These are phyloP conservation scores for Dasyprocta punctata DNA, from an alignment of 2,113 vertebrate genomes.

Conservation along the genomic window DNA sequence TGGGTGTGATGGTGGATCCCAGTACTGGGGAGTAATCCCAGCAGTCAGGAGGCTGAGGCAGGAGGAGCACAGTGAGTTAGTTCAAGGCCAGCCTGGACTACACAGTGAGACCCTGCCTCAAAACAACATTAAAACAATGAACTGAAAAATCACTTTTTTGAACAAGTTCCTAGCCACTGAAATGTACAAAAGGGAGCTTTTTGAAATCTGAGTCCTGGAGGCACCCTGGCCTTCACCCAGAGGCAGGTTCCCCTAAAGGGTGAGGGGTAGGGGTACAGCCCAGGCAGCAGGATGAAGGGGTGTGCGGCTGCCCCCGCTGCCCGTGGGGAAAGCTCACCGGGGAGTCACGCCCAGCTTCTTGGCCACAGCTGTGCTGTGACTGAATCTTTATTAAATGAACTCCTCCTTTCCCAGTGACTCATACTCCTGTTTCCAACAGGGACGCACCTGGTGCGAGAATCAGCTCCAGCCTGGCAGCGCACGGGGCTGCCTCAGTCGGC, in stretches of 20 bases:
- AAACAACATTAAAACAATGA: neutral
- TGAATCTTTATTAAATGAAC: conserved; percentile 62
- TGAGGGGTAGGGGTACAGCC: neutral
- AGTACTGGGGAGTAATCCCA: neutral
- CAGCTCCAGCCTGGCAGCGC: neutral
- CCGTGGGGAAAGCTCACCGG: neutral
- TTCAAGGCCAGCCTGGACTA: neutral
- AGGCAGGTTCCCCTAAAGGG: rapidly evolving
- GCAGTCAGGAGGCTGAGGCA: neutral
- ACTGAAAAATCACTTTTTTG: neutral
- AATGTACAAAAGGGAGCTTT: neutral
- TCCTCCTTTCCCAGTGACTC: conserved; percentile 56
- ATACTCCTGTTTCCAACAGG: neutral
- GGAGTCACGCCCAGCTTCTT: neutral
- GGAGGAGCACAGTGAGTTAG: neutral
- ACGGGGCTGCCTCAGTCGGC: neutral
- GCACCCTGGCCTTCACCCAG: neutral
- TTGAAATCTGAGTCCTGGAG: neutral
- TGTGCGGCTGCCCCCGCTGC: neutral
- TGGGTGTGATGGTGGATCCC: neutral
- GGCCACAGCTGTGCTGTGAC: conserved; percentile 48
- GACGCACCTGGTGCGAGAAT: conserved; percentile 57
- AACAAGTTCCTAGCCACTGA: neutral
- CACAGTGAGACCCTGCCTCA: neutral
- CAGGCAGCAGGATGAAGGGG: neutral